phyloP scores from a whole-genome alignment of 2,888 invertebrate genomes.

The Yponomeuta evonymella region DNA sequence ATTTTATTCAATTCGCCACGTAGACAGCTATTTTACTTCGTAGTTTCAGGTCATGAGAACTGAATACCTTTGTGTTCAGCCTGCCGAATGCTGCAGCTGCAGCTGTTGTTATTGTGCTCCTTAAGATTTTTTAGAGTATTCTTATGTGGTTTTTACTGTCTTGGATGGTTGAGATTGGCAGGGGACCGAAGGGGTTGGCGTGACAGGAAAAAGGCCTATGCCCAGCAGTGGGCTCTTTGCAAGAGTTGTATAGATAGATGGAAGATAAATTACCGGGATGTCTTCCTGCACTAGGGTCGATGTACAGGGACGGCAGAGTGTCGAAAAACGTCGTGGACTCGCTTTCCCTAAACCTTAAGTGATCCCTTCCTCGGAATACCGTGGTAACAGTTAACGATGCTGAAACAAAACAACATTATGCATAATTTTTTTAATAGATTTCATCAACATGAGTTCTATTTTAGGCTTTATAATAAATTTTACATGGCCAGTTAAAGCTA shows the following conservation, averaged over 20 bases:
- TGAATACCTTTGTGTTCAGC: no score
- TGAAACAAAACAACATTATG: neutral
- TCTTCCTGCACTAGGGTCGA: conserved; percentile 4
- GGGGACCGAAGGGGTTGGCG: no score
- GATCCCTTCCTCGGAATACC: conserved; percentile 6
- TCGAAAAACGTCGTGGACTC: neutral
- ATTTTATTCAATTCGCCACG: no score
- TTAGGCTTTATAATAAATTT: neutral
- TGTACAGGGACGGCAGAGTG: neutral
- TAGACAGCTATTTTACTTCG: no score
- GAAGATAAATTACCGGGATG: conserved; percentile 10
- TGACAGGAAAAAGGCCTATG: neutral
- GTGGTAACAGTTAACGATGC: conserved; percentile 4
- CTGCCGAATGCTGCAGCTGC: no score
- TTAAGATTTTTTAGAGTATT: no score
- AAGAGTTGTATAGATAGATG: neutral
- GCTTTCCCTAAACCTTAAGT: neutral
- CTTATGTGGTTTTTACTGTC: no score
- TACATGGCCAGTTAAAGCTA: no score
- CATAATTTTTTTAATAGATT: neutral
- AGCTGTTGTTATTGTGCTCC: no score
- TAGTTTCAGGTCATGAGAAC: no score
- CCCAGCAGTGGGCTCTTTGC: neutral
- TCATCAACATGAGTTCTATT: neutral
- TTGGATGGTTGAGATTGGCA: no score